Base-by-base conservation (phyloP, 2,797 vertebrate genomes). In the Nyctibius grandis region DNA sequence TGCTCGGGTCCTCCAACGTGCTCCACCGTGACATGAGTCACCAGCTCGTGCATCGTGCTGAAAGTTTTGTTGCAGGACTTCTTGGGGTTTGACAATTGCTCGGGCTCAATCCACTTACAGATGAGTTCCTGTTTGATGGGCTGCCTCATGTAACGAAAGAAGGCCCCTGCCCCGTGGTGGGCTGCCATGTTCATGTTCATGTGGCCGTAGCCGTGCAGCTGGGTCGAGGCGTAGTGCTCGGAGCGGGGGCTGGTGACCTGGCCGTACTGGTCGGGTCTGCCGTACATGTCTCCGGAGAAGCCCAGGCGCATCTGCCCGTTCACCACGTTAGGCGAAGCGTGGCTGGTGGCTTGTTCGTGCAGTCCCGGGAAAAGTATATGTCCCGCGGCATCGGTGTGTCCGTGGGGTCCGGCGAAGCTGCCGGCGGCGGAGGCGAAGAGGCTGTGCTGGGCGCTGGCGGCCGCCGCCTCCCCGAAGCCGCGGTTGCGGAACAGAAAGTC, bases 161-260 rank as follows among this genome's bases (percentile, higher is more conserved):
- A 99, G 98, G 99, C 99, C 97, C 99, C 99, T 48, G 99, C 99
- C 77, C 99, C 99, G 97, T 99, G 99, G 95, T 99, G 99, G n/a
- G 99, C 99, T 96, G 99, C 99, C 99, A 99, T 99, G 97, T 99
- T 99, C 99, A 99, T 99, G 98, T 99, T 99, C 98, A 99, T 99
- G 97, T 99, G 99, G 97, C 99, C 99, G 67, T 99, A 99, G 97
- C 99, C 99, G 97, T 99, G 99, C 60, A 99, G 97, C 98, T 99
- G 99, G 63, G 98, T 99, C 31, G 99, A 99, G 1, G 99, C 99
- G 19, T 99, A 99, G 96, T 99, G 99, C 94, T 99, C 99, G 74
- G 99, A 99, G 79, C 99, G 98, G 34, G 99, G 99, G 97, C 99
- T 99, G 34, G 99, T 99, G 95, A 99, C 99, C 97, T 99, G 99